Base-by-base conservation (phyloP, 1,140 invertebrate species). In the Cyclargus thomasi region DNA sequence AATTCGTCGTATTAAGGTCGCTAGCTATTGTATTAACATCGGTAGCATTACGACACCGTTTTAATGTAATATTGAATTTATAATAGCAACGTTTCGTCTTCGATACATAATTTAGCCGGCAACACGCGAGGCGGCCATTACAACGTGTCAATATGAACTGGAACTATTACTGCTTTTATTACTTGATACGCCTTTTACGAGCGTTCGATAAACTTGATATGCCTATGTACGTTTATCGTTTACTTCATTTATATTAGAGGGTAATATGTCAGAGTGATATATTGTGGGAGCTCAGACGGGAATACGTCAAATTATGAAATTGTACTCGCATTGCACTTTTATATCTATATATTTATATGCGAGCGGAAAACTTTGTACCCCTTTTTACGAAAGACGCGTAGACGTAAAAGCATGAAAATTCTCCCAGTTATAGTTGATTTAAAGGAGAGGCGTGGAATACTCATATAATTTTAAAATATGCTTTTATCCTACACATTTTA, bases 101-200 rank as follows among this genome's bases (percentile, higher is more conserved):
- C 18, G 53, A 55, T 55, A 59, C 55, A 21, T 59, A 20, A 59
- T 18, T 59, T 59, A 59, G 18, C 18, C 55, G 55, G 7, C 55
- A 59, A 4, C 55, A 59, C 55, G 55, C 55, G 55, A 59, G 18
- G 20, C 55, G 55, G 10, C 18, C 20, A 59, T 59, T 59, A 59
- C 55, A 20, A 21, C 55, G 17, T 59, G 18, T 59, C 55, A 59
- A 59, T 59, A 59, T 21, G 10, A 21, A 21, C 55, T 21, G 3
- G 10, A 59, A 59, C 55, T 59, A 47, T 47, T 47, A 47, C 39
- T 47, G 39, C 39, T 47, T 47, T 47, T 47, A 47, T 16, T 16
- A 47, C 39, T 47, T 47, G 39, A 47, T 47, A 47, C 39, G 39
- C 11, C 39, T 47, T 47, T 47, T 47, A 47, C 39, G 39, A 47